A percentile compares a stretch with the other conserved stretches of the same genome.
Evolutionary conservation across 1,140 invertebrate species (phyloP).

Genomic region (Drosophila aff.): DNA sequence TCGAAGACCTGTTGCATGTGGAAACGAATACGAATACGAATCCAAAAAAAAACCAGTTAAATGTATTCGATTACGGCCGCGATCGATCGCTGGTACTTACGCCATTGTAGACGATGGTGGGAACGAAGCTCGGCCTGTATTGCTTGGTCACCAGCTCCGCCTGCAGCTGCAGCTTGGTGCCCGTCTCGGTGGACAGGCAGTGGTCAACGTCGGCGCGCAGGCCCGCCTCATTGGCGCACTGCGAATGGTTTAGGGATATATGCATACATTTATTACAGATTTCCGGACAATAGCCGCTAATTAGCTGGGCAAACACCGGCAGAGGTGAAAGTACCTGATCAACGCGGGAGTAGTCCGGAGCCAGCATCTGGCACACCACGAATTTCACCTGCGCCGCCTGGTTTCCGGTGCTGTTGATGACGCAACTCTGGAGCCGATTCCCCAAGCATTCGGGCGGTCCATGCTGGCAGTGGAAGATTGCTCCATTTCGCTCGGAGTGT

Average conservation of each 20-base stretch:
- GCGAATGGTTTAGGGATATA: slow-evolving; percentile 6
- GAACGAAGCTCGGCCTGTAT: slow-evolving; percentile 86
- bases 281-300: slow-evolving; percentile 30
- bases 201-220: slow-evolving; percentile 77
- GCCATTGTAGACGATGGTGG: slow-evolving; percentile 87
- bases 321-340: slow-evolving; percentile 42
- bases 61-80: slow-evolving; percentile 38
- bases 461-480: slow-evolving; percentile 89
- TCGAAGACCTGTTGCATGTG: slow-evolving; percentile 75
- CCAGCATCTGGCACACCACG: slow-evolving; percentile 87
- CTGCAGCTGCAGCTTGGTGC: slow-evolving; percentile 85
- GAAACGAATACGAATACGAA: slow-evolving; percentile 21
- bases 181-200: slow-evolving; percentile 84
- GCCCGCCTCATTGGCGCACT: slow-evolving; percentile 86
- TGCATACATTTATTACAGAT: background rate
- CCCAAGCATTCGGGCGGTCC: slow-evolving; percentile 88
- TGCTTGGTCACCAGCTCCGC: slow-evolving; percentile 86
- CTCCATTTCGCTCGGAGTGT: slow-evolving; percentile 82
- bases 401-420: slow-evolving; percentile 85
- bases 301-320: slow-evolving; percentile 36
- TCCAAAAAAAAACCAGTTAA: slow-evolving; percentile 51
- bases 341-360: slow-evolving; percentile 56
- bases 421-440: slow-evolving; percentile 89
- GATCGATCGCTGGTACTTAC: slow-evolving; percentile 65
- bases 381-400: slow-evolving; percentile 85